Base-by-base conservation (phyloP, 2,797 vertebrate genomes). In the Malurus splendens region DNA sequence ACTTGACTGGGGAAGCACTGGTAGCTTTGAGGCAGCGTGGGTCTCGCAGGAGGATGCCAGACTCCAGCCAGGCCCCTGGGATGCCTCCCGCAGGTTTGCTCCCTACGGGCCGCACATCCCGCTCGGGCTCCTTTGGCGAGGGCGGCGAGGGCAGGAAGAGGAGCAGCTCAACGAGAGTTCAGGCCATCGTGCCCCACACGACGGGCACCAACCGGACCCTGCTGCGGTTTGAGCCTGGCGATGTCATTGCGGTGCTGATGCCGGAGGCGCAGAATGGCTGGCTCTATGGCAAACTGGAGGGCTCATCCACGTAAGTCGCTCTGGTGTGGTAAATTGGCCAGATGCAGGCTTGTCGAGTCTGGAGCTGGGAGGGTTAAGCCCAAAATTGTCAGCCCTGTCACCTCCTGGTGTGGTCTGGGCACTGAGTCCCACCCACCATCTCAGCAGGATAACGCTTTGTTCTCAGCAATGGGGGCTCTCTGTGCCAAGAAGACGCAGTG, bases 241-340 rank as follows among this genome's bases (percentile, higher is more conserved):
- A 98, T 15, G 73, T 97, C 1, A 78, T 99, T 81, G 96, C 86
- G 0, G 98, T 99, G 32, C 96, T 99, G 84, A 98, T 98, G 64
- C 98, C 97, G 0, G 98, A 99, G 47, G 98, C 98, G 0, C 98
- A 98, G 61, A 99, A 99, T 0, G 99, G 99, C 84, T 99, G 99
- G 99, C 96, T 99, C 39, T 99, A 99, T 0, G 99, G 99, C 59
- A 98, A 98, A 67, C 97, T 98, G 54, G 98, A 99, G 93, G 97
- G 97, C 93, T 98, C 96, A 3, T 93, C 98, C 75, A 95, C 95
- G 99, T 99, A 96, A 44, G 98, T 97, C 73, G 19, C 24, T 32
- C 38, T 4, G 23, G 32, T 5, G 41, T 65, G 24, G 44, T 7
- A 8, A 32, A 14, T 1, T 1, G 75, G 19, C 19, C 44, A 22